These are phyloP conservation scores for Blennius ocellaris DNA, from an alignment of 2,113 vertebrate species.

Conservation along the genomic window DNA sequence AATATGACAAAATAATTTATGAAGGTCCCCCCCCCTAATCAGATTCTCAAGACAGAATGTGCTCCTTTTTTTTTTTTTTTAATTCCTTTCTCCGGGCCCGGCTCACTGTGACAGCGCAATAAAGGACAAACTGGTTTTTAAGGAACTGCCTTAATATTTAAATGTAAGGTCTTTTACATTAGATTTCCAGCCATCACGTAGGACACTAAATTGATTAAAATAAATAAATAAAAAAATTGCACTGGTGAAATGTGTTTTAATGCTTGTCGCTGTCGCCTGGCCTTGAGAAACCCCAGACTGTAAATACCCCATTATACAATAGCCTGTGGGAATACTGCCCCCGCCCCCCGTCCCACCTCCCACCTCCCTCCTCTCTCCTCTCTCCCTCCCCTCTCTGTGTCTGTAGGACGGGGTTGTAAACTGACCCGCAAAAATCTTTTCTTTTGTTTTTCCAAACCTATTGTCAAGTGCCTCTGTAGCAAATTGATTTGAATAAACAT, in stretches of 20 bases:
- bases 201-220: neutral
- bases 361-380: slow-evolving; percentile 40
- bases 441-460: slow-evolving; percentile 56
- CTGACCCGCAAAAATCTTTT: slow-evolving; percentile 40
- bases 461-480: slow-evolving; percentile 85
- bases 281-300: slow-evolving; percentile 36
- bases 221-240: neutral
- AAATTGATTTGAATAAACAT: slow-evolving; percentile 75
- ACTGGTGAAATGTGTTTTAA: too few species aligned
- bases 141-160: neutral
- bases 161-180: slow-evolving; percentile 4
- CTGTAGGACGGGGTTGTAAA: slow-evolving; percentile 45
- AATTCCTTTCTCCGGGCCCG: slow-evolving; percentile 41
- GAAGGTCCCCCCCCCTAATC: neutral
- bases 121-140: neutral
- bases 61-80: slow-evolving; percentile 1
- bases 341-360: too few species aligned
- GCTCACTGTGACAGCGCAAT: slow-evolving; percentile 63
- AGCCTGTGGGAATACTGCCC: slow-evolving; percentile 31
- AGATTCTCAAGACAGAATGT: slow-evolving; percentile 51
- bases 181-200: neutral
- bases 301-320: slow-evolving; percentile 36
- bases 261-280: slow-evolving; percentile 64
- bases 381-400: slow-evolving; percentile 36
- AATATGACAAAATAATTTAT: neutral